Conservation (phyloP, 2,888 invertebrate species). For the Pedicia rivosa region DNA sequence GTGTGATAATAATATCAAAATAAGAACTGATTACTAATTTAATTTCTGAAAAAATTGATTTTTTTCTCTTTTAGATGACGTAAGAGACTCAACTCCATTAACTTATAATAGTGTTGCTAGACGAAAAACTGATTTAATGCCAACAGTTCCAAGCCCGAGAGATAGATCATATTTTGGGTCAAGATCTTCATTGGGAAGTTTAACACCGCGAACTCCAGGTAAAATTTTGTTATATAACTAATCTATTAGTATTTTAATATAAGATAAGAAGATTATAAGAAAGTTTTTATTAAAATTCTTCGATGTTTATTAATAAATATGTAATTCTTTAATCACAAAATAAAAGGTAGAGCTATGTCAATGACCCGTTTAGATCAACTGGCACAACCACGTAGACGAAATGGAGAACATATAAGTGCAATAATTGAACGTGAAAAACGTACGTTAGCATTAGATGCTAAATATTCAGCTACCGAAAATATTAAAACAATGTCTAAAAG, state of each 20-base stretch:
- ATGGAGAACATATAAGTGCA: slow-evolving; percentile 31
- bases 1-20: no score
- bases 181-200: slow-evolving; percentile 32
- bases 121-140: slow-evolving; percentile 79
- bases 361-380: slow-evolving; percentile 85
- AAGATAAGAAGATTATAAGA: no score
- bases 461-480: neutral
- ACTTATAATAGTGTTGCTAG: slow-evolving; percentile 67
- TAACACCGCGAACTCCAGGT: slow-evolving; percentile 33
- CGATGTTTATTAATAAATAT: no score
- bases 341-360: slow-evolving; percentile 72
- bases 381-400: slow-evolving; percentile 50
- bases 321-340: no score
- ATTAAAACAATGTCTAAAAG: slow-evolving; percentile 42
- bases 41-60: neutral
- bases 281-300: no score
- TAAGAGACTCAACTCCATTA: slow-evolving; percentile 33
- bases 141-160: slow-evolving; percentile 64
- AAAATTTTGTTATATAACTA: slow-evolving; percentile 15
- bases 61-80: slow-evolving; percentile 10
- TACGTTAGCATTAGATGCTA: slow-evolving; percentile 10
- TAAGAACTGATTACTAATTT: slow-evolving; percentile 2
- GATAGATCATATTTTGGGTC: slow-evolving; percentile 36
- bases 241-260: neutral
- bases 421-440: slow-evolving; percentile 29